Evolutionary conservation across 2,888 invertebrate species (phyloP), one percentile per base, ranked within the genome.

Genomic region (Ennomos erosarius): DNA sequence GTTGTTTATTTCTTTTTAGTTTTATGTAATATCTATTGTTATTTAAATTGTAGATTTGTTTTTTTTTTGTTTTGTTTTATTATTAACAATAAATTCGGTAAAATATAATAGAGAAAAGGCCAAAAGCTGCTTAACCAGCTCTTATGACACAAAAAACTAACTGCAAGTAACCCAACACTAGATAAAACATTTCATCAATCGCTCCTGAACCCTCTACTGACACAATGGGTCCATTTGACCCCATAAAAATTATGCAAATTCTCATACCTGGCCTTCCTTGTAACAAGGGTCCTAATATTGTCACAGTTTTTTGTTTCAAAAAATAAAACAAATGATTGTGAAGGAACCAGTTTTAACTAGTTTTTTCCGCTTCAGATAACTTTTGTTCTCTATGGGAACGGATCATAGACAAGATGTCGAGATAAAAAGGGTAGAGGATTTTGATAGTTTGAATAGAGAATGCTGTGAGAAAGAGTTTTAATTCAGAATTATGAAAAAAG

Each of bases 161-260:
- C 54, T 64, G 73, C 69, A 68, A 65, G 73, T 70, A 68, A 65
- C 49, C 49, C 55, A 71, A 74, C 64, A 72, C 74, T 58, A 68
- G 58, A 69, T 50, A 62, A 67, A 70, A 62, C 68, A 61, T 68
- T 70, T 71, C 71, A 72, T 74, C 74, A 71, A 74, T 74, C 68
- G 53, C 70, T 74, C 69, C 65, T 39, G 36, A 71, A 75, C 69
- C 73, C 64, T 62, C 67, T 62, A 74, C 70, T 72, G 72, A 68
- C 70, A 66, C 59, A 59, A 68, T 65, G 65, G 72, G 70, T 54
- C 66, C 66, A 69, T 79, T 79, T 79, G 79, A 80, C 81, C 81
- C 79, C 72, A 68, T 68, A 66, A 62, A 73, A 81, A 74, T 72
- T 82, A 84, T 84, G 83, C 82, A 83, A 82, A 84, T 81, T 11